phyloP scores from a whole-genome alignment of 2,888 invertebrate species.

The Hermodice carunculata region DNA sequence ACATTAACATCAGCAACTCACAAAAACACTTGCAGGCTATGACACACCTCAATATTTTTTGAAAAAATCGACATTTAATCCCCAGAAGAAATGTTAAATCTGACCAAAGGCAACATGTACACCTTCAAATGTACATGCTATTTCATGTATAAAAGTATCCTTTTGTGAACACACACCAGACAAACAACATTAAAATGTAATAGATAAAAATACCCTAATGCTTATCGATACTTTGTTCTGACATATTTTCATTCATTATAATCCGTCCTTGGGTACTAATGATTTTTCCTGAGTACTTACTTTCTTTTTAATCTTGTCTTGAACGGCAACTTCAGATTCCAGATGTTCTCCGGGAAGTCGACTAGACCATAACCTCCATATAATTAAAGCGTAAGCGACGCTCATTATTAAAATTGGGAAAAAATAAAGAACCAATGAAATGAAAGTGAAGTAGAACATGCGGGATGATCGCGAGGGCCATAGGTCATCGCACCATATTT shows the following conservation, averaged over 20 bases:
- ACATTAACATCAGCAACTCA: no score
- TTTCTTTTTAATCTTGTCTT: constrained; percentile 63
- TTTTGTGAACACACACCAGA: not conserved
- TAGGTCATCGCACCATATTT: constrained; percentile 81
- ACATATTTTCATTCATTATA: not conserved
- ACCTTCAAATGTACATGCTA: no score
- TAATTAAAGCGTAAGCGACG: constrained; percentile 81
- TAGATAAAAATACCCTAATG: not conserved
- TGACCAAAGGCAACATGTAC: no score
- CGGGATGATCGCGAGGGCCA: constrained; percentile 70
- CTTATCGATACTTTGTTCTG: not conserved
- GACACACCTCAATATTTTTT: no score
- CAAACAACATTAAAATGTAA: not conserved
- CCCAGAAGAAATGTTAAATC: no score
- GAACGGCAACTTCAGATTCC: constrained; percentile 59
- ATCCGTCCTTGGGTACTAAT: not conserved
- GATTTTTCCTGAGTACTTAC: constrained; percentile 40
- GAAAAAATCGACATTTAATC: no score
- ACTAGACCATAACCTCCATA: constrained; percentile 75
- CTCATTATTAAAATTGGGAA: constrained; percentile 82
- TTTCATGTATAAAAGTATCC: no score
- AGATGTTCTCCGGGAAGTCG: constrained; percentile 67
- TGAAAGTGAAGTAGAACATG: constrained; percentile 84
- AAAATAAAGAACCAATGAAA: constrained; percentile 83
- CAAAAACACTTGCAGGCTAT: no score